Evolutionary conservation across 2,888 invertebrate genomes (phyloP).

Genomic region (Amiota communis): DNA sequence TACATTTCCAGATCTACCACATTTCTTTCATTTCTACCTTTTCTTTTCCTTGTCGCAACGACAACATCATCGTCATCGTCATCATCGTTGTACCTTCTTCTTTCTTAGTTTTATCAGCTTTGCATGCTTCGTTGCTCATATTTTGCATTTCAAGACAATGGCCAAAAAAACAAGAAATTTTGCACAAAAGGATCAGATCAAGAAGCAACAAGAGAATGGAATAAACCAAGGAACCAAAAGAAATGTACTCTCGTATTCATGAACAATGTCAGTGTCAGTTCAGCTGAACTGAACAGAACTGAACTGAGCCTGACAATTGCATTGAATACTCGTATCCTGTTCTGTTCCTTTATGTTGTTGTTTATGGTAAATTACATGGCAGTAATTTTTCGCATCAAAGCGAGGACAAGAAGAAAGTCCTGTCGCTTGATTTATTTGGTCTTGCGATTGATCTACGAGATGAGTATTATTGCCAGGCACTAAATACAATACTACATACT

Average conservation of each 20-base stretch:
- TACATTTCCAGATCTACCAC: slow-evolving; percentile 11
- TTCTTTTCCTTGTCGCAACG: background rate
- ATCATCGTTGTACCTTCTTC: background rate
- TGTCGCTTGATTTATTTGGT: slow-evolving; percentile 11
- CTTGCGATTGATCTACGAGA: background rate
- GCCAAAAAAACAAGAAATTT: background rate
- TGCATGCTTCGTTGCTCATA: slow-evolving; percentile 20
- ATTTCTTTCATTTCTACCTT: background rate
- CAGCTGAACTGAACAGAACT: background rate
- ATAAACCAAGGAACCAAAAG: background rate
- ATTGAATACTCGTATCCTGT: background rate
- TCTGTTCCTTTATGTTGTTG: slow-evolving; percentile 3
- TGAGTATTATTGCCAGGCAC: background rate
- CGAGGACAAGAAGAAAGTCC: background rate
- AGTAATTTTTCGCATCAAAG: background rate
- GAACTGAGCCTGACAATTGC: background rate
- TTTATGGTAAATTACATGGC: slow-evolving; percentile 25
- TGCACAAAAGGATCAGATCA: slow-evolving; percentile 20
- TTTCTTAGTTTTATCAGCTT: slow-evolving; percentile 9
- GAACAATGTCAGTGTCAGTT: slow-evolving; percentile 17
- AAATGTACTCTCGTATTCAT: background rate
- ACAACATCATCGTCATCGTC: background rate
- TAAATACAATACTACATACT: background rate
- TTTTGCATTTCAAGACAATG: slow-evolving; percentile 20
- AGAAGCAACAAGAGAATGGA: background rate